Conservation (phyloP, 2,113 vertebrate genomes). For the Zosterops borbonicus region DNA sequence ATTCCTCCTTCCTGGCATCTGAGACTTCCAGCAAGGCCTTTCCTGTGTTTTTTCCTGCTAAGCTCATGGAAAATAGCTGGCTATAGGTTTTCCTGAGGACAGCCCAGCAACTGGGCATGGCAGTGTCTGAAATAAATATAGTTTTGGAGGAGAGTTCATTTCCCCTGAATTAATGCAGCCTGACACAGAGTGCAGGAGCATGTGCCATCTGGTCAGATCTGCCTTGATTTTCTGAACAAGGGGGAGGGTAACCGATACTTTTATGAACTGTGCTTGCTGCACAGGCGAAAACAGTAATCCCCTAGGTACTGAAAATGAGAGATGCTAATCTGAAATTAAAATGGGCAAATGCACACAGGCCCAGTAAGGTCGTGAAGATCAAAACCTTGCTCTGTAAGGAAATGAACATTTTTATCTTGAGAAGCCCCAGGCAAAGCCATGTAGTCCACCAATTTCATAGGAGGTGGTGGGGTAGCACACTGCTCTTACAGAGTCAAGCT, state of each 20-base stretch:
- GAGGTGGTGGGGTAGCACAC: neutral
- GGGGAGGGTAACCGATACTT: slow-evolving; percentile 66
- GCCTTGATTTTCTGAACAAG: slow-evolving; percentile 64
- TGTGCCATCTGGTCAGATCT: slow-evolving; percentile 63
- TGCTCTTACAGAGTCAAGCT: neutral
- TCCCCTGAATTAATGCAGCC: slow-evolving; percentile 64
- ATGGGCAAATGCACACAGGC: neutral
- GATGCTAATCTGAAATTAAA: slow-evolving; percentile 67
- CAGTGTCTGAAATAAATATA: slow-evolving; percentile 60
- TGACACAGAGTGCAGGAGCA: slow-evolving; percentile 42
- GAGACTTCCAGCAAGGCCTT: neutral
- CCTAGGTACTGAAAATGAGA: slow-evolving; percentile 16
- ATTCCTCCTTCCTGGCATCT: neutral
- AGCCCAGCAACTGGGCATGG: slow-evolving; percentile 46
- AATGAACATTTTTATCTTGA: slow-evolving; percentile 39
- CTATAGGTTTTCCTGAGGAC: slow-evolving; percentile 52
- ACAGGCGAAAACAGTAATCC: slow-evolving; percentile 4
- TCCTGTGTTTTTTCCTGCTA: neutral
- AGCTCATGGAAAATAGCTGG: neutral
- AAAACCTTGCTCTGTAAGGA: slow-evolving; percentile 41
- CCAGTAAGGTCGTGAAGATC: neutral
- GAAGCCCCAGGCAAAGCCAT: neutral
- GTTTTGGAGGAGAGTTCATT: slow-evolving; percentile 63
- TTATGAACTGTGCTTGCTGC: slow-evolving; percentile 32
- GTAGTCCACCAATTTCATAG: slow-evolving; percentile 12